Evolutionary conservation across 2,888 invertebrate species (phyloP).

Genomic region (Athalia rosae): DNA sequence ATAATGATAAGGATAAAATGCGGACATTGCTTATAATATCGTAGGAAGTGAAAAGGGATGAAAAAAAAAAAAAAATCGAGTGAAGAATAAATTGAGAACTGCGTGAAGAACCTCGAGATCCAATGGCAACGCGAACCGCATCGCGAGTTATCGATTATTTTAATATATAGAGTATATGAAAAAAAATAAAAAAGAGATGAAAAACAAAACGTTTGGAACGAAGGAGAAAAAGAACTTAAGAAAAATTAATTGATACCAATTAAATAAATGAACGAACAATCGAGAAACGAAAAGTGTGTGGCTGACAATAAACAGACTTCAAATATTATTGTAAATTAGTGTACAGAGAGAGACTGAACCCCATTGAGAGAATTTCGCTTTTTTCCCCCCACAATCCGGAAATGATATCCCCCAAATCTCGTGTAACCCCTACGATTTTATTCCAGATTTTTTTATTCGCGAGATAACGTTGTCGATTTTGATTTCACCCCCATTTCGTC

Average conservation of each 20-base stretch:
- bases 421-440: conserved; percentile 11
- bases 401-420: conserved; percentile 17
- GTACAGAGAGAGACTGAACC: conserved; percentile 62
- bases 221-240: conserved; percentile 18
- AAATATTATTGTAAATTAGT: conserved; percentile 69
- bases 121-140: no score
- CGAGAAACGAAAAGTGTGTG: conserved; percentile 54
- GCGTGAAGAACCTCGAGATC: no score
- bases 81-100: neutral
- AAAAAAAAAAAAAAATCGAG: neutral
- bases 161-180: neutral
- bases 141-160: no score
- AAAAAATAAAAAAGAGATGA: neutral
- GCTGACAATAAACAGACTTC: conserved; percentile 69
- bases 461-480: no score
- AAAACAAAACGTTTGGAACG: conserved; percentile 12
- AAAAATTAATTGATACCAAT: conserved; percentile 16
- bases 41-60: conserved; percentile 45
- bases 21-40: neutral
- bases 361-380: conserved; percentile 30
- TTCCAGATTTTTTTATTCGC: no score
- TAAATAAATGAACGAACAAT: neutral
- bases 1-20: no score
- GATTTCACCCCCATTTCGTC: no score
- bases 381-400: conserved; percentile 51